Percentiles rank a stretch among this genome's conserved stretches.
Conservation (phyloP, 2,888 invertebrate genomes). For the Anoplius nigerrimus region DNA sequence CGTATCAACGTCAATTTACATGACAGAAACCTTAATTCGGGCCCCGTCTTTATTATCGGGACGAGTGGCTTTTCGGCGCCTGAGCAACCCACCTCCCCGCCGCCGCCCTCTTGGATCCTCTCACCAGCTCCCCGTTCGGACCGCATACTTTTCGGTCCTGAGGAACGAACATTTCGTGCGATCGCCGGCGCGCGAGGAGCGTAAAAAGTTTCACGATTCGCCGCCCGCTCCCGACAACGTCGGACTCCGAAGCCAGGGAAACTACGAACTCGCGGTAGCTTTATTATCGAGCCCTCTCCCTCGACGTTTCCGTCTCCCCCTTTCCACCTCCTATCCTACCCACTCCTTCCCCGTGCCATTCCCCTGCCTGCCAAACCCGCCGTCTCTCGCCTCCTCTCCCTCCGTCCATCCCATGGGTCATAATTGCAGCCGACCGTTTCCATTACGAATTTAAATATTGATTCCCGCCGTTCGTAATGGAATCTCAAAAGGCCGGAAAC, state of each 20-base stretch:
- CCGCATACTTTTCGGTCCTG: background rate
- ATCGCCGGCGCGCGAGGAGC: background rate
- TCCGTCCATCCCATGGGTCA: conserved; percentile 15
- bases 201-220: background rate
- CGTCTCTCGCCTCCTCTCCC: background rate
- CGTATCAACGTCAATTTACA: conserved; percentile 62
- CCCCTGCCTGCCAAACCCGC: no score
- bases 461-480: conserved; percentile 62
- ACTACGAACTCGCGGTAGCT: background rate
- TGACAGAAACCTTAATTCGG: conserved; percentile 53
- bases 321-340: background rate
- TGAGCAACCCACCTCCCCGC: conserved; percentile 9
- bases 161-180: background rate
- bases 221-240: background rate
- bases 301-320: background rate
- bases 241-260: background rate
- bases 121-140: background rate
- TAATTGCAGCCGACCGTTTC: conserved; percentile 43
- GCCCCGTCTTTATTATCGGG: conserved; percentile 40
- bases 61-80: conserved; percentile 1
- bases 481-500: conserved; percentile 57
- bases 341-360: background rate
- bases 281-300: background rate
- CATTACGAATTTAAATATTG: conserved; percentile 71
- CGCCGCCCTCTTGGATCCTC: background rate